phyloP scores from a whole-genome alignment of 2,113 vertebrate genomes.

The Bufo bufo region DNA sequence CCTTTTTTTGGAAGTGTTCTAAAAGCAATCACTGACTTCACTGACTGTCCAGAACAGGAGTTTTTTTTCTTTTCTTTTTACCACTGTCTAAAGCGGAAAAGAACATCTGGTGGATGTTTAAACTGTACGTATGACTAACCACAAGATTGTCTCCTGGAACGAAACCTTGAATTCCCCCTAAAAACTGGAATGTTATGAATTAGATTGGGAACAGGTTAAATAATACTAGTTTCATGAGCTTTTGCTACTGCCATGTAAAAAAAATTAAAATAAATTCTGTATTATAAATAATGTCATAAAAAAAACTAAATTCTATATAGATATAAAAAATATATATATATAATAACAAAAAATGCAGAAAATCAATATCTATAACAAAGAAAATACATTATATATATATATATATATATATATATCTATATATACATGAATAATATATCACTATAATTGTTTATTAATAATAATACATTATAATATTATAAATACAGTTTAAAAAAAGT shows the following conservation, averaged over 20 bases:
- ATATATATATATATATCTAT: no score
- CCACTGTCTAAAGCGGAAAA: slow-evolving; percentile 65
- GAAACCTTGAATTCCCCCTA: slow-evolving; percentile 63
- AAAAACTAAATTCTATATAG: no score
- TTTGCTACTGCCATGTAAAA: background rate
- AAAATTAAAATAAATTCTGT: background rate
- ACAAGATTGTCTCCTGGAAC: slow-evolving; percentile 56
- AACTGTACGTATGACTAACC: slow-evolving; percentile 65
- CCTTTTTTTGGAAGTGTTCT: slow-evolving; percentile 40
- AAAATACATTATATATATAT: background rate
- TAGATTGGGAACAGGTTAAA: slow-evolving; percentile 60
- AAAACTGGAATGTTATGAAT: slow-evolving; percentile 65
- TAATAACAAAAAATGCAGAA: background rate
- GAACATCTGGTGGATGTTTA: slow-evolving; percentile 69
- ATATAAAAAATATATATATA: background rate
- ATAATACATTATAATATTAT: no score
- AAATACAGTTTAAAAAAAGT: no score
- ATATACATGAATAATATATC: no score
- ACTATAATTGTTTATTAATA: no score
- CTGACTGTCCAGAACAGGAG: slow-evolving; percentile 17
- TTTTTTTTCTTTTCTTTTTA: slow-evolving; percentile 54
- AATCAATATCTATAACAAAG: background rate
- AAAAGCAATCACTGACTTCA: slow-evolving; percentile 27
- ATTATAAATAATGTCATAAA: background rate
- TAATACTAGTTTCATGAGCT: background rate